Evolutionary conservation across 2,797 vertebrate species (phyloP), one percentile per base, ranked within the genome.

Genomic region (Eupleurogrammus muticus): DNA sequence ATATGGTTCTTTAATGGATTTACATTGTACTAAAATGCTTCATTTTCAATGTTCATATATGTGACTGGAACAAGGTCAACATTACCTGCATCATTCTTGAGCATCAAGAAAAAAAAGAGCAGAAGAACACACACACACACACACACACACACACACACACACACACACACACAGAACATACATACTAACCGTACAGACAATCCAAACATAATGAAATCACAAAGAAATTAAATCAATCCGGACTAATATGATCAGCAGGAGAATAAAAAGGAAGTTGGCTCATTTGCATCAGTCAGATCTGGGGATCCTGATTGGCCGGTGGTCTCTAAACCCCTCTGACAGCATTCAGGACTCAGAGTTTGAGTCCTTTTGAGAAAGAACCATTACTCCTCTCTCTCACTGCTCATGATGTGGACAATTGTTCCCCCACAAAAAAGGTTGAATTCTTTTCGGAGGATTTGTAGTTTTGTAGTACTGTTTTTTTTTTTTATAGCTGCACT

Each of bases 241-340:
- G 80, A 20, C 54, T 61, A 54, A 72, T 66, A 47, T 48, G 32
- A 75, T 83, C 68, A 62, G 46, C 38, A 70, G 14, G 24, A 46
- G 56, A 66, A 58, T 38, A 58, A 48, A 49, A 59, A 46, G 16
- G 36, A 20, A 32, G 48, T 40, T 20, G 17, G 17, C 58, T 62
- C 10, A 65, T 64, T 17, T 53, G 24, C 14, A 58, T 64, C 28
- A 63, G 52, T 12, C 9, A 36, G 23, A 34, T 55, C 50, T 14
- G 13, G 20, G n/a, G 12, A 35, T 16, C 6, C n/a, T n/a, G n/a
- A n/a, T n/a, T n/a, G n/a, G n/a, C n/a, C n/a, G n/a, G n/a, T n/a
- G n/a, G 49, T 63, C 42, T 36, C 55, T 73, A 64, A 75, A 28
- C 73, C 51, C 21, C 50, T 21, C 8, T 56, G 47, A 57, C 47